A percentile compares a stretch with the other conserved stretches of the same genome.
Conservation (phyloP, 2,113 vertebrate species). For the Pituophis catenifer region DNA sequence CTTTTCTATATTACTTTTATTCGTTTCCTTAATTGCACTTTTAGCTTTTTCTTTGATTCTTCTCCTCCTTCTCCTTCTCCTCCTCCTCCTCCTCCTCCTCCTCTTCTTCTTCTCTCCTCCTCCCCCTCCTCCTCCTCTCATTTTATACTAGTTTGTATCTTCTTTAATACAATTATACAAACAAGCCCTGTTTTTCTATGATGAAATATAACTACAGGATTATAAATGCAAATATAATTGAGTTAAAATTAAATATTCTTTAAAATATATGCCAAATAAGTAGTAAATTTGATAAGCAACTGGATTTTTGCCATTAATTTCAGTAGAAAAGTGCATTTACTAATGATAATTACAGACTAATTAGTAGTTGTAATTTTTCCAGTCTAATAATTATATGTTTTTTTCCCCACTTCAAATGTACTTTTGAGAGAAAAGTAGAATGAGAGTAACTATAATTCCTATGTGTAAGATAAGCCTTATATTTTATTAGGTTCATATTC, state of each 20-base stretch:
- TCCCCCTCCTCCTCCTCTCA: background rate
- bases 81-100: too few species aligned
- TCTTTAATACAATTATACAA: background rate
- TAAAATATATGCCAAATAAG: background rate
- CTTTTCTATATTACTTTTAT: background rate
- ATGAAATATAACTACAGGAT: background rate
- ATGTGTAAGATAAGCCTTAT: background rate
- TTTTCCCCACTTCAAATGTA: background rate
- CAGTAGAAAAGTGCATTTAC: background rate
- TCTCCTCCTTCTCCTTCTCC: background rate
- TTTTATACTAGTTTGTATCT: background rate
- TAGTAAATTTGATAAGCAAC: background rate
- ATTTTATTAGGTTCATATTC: conserved; percentile 1
- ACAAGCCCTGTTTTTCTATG: background rate
- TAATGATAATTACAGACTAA: background rate
- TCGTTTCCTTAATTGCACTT: background rate
- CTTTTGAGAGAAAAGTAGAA: background rate
- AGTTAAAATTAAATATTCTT: background rate
- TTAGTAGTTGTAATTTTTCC: background rate
- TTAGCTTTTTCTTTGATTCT: background rate
- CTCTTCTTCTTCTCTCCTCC: too few species aligned
- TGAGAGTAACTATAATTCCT: background rate
- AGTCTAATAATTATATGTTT: background rate
- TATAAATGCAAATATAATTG: background rate
- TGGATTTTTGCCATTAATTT: background rate